Conservation (phyloP, 2,888 invertebrate species). For the Incurvaria masculella region DNA sequence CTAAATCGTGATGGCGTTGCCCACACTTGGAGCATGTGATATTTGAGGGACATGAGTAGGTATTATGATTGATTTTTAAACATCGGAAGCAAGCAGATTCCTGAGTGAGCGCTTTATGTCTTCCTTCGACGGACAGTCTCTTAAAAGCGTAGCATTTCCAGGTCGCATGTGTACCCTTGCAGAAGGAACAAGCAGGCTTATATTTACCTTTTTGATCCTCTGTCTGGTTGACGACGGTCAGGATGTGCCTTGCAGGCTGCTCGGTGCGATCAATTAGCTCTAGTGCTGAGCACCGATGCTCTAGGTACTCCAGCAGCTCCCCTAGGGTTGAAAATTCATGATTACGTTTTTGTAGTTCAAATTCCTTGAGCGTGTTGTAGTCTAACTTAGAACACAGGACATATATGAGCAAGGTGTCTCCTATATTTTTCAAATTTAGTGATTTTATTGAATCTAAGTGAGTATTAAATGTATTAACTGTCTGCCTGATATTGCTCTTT, state of each 20-base stretch:
- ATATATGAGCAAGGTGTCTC: not conserved
- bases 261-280: not conserved
- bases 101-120: not conserved
- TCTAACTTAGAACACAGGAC: not conserved
- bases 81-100: not conserved
- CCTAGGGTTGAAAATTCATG: not conserved
- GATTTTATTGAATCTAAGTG: not conserved
- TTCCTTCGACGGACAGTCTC: not conserved
- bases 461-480: not conserved
- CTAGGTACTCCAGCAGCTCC: not conserved
- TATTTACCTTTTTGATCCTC: not conserved
- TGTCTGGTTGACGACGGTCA: not conserved
- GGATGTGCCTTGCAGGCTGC: not conserved
- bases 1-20: not conserved
- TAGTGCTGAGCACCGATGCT: not conserved
- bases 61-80: not conserved
- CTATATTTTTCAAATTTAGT: no score
- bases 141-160: not conserved
- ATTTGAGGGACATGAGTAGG: no score
- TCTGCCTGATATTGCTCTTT: not conserved
- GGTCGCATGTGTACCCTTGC: not conserved
- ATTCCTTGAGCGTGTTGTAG: not conserved
- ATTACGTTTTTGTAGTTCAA: not conserved
- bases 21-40: no score
- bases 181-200: not conserved